Conservation (phyloP, 2,113 vertebrate genomes). For the Periophthalmus modestus region DNA sequence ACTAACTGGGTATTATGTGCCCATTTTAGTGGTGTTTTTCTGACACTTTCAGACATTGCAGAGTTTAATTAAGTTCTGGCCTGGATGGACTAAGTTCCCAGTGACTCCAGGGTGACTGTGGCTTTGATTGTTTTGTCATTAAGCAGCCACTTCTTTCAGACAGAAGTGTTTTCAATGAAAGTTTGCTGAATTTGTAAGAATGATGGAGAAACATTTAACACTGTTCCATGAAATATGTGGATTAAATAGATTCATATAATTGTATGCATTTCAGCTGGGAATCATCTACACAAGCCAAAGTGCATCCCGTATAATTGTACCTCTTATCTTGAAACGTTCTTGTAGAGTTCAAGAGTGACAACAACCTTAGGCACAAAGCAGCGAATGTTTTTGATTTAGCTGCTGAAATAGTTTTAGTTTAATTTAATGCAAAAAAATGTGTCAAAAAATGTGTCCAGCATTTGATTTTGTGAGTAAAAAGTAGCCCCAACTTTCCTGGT, state of each 20-base stretch:
- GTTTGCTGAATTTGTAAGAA: neutral
- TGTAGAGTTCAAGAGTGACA: no score
- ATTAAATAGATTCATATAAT: neutral
- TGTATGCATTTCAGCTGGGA: no score
- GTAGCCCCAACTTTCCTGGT: neutral
- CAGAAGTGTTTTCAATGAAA: slow-evolving; percentile 11
- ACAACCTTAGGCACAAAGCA: no score
- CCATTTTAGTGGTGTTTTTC: slow-evolving; percentile 47
- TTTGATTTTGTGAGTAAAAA: no score
- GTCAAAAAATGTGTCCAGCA: no score
- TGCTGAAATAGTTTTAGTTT: no score
- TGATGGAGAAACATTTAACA: neutral
- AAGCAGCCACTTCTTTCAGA: slow-evolving; percentile 6
- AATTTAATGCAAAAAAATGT: no score
- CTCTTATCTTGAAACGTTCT: no score
- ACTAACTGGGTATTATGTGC: slow-evolving; percentile 27
- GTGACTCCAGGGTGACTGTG: slow-evolving; percentile 65
- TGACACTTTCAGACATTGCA: slow-evolving; percentile 44
- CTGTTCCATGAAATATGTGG: neutral
- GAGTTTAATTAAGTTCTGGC: slow-evolving; percentile 72
- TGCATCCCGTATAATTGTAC: no score
- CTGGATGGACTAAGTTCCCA: slow-evolving; percentile 67
- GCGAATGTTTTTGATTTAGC: no score
- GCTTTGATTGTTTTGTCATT: slow-evolving; percentile 61
- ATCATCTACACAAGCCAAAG: no score